Evolutionary conservation across 2,888 invertebrate species (phyloP), one percentile per base, ranked within the genome.

Genomic region (Brenthis hecate): DNA sequence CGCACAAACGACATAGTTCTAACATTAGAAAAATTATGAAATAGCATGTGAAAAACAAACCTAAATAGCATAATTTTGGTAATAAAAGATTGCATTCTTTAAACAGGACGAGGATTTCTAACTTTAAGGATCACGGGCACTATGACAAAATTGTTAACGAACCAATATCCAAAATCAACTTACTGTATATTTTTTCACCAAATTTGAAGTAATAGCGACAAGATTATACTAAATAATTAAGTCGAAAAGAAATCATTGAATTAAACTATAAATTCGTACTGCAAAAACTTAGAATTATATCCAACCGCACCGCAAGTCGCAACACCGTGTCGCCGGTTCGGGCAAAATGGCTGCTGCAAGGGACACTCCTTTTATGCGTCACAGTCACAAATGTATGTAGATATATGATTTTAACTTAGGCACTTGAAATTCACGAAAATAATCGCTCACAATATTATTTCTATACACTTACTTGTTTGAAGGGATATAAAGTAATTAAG

Each of bases 331-430:
- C 87, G 92, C 93, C 93, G 93, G 92, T 81, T 86, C 85, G 82
- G 82, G 91, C 92, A 93, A 93, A 93, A 93, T 93, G 93, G 93
- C 93, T 93, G 93, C 93, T 92, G 86, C 85, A 81, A 89, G 84
- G 87, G 94, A 89, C 94, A 94, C 94, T 94, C 94, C 94, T 93
- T 91, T 91, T 86, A 94, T 94, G 94, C 94, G 94, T 94, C 94
- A 94, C 93, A 93, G 83, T 88, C 88, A 90, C 90, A 86, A 81
- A 84, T 84, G 83, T 81, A 79, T 81, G 76, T 68, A 72, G 78
- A 81, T 78, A 78, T 75, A 75, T 78, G 77, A 80, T 81, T 77
- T 77, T 74, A 81, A 76, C 75, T 78, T 74, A 70, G 73, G 75
- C 89, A 89, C 89, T 85, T 76, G 61, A 73, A 67, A 74, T 79